Evolutionary conservation across 2,888 invertebrate genomes (phyloP), one percentile per base, ranked within the genome.

Genomic region (Endotricha flammealis): DNA sequence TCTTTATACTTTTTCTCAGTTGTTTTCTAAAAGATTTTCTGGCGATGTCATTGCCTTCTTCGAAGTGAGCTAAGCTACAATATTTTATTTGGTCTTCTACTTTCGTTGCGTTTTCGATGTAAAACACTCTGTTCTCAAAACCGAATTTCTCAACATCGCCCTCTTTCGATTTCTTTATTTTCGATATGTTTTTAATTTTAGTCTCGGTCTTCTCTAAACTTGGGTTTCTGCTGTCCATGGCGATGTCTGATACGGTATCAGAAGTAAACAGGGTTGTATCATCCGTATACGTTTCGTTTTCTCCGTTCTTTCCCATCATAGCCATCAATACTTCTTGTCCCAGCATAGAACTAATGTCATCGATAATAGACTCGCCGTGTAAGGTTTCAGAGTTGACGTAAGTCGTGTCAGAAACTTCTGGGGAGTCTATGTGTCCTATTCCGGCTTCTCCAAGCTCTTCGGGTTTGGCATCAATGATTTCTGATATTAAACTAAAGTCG

Each of bases 11-110:
- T 38, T 78, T 87, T 25, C 67, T 68, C 3, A 82, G 40, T 8
- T 79, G 77, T 42, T 85, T 86, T 56, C 91, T 92, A 64, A 94
- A 93, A 2, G 94, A 94, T 64, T 91, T 90, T 29, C 94, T 88
- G 0, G 92, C 93, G 42, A 95, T 95, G 65, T 95, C 95, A 68
- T 90, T 94, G 11, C 94, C 94, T 75, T 94, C 94, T 41, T 92
- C 93, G 58, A 94, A 94, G 50, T 93, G 91, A 1, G 95, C 95
- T 55, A 95, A 77, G 58, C 94, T 94, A 67, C 94, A 94, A 60
- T 91, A 93, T 47, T 91, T 91, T 29, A 90, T 88, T 36, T 91
- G 90, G 51, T 90, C 89, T 39, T 90, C 90, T 31, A 74, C 65
- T 55, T 80, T 82, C 29, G 75, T 57, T 48, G 75, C 65, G 36